These are phyloP conservation scores for Sarcophaga carnaria DNA, from an alignment of 2,888 invertebrate genomes.

Conservation along the genomic window DNA sequence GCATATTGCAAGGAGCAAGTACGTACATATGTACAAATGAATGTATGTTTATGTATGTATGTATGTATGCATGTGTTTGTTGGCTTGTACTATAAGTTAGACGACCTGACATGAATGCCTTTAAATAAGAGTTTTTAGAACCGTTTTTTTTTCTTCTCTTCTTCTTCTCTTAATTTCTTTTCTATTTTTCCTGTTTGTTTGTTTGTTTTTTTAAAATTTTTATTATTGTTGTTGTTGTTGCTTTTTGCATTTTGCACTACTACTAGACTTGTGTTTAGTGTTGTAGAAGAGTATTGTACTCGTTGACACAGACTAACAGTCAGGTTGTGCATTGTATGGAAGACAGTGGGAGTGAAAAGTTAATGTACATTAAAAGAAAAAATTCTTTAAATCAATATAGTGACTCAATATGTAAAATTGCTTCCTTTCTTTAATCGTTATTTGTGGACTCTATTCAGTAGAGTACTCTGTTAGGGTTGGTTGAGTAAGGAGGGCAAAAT, in stretches of 20 bases:
- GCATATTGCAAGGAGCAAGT: background rate
- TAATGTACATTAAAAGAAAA: background rate
- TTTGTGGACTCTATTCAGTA: too few relatives aligned
- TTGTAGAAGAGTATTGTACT: conserved; percentile 54
- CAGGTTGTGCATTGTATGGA: conserved; percentile 42
- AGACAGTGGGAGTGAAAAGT: conserved; percentile 46
- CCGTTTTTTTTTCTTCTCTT: conserved; percentile 20
- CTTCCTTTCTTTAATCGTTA: too few relatives aligned
- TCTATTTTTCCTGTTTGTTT: conserved; percentile 25
- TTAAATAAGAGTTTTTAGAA: conserved; percentile 62
- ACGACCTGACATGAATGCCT: conserved; percentile 64
- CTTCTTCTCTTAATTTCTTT: background rate
- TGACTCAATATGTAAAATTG: too few relatives aligned
- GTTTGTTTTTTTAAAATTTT: conserved; percentile 49
- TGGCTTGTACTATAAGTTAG: conserved; percentile 49
- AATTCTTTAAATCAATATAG: background rate
- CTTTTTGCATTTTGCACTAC: conserved; percentile 8
- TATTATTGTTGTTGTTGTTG: background rate
- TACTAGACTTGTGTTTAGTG: conserved; percentile 61
- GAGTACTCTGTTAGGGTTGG: too few relatives aligned
- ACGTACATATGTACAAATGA: background rate
- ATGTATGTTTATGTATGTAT: background rate
- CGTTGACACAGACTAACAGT: conserved; percentile 61
- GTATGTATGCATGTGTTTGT: conserved; percentile 5
- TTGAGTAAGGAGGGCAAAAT: too few relatives aligned